These are phyloP conservation scores for Heliangelus exortis DNA, from an alignment of 2,797 vertebrate species.

Conservation along the genomic window DNA sequence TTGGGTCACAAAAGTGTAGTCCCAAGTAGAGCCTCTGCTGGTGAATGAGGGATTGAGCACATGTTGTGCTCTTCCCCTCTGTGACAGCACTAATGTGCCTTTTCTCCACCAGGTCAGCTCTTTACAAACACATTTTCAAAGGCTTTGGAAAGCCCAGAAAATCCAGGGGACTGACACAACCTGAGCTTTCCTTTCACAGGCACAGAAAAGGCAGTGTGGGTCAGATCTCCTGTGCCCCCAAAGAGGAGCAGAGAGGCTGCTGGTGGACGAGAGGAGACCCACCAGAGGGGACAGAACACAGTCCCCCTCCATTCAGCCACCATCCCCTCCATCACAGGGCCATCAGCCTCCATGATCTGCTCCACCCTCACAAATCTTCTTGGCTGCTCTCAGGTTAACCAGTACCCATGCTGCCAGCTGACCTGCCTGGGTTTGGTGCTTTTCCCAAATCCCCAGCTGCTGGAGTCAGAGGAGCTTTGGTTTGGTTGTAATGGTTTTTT, in stretches of 20 bases:
- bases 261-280: neutral
- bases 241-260: neutral
- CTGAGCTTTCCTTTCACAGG: neutral
- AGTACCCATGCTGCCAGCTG: neutral
- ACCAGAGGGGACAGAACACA: neutral
- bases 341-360: neutral
- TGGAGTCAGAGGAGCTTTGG: neutral
- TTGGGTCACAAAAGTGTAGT: neutral
- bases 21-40: neutral
- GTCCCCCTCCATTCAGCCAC: neutral
- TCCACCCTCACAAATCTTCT: neutral
- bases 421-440: neutral
- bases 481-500: neutral
- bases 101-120: neutral
- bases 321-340: neutral
- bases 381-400: neutral
- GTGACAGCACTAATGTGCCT: neutral
- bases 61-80: neutral
- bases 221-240: neutral
- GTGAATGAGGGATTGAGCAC: neutral
- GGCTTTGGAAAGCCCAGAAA: neutral
- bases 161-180: neutral
- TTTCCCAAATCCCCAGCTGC: neutral
- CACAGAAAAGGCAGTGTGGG: accelerated
- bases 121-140: neutral